These are phyloP conservation scores for Chlorops oryzae DNA, from an alignment of 1,140 invertebrate genomes.

Conservation along the genomic window DNA sequence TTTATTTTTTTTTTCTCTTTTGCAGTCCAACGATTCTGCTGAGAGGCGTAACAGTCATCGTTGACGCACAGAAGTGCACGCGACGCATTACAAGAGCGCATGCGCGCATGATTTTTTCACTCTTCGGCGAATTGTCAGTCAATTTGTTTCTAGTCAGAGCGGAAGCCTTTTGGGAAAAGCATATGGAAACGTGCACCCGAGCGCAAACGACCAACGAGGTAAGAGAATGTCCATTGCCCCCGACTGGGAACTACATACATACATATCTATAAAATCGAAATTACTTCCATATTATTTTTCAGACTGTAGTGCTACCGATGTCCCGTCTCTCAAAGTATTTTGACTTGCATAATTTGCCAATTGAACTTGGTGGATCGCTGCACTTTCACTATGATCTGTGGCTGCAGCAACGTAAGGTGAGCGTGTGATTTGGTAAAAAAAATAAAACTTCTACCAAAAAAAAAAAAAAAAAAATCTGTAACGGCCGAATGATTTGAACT, in stretches of 20 bases:
- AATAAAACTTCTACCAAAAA: not conserved
- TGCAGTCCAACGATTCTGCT: constrained; percentile 33
- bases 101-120: constrained; percentile 52
- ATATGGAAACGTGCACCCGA: constrained; percentile 64
- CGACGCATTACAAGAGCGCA: constrained; percentile 59
- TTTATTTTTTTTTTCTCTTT: constrained; percentile 4
- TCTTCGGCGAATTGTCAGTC: constrained; percentile 51
- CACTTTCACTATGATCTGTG: constrained; percentile 73
- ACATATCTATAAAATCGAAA: too few species aligned
- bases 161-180: constrained; percentile 69
- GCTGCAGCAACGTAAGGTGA: constrained; percentile 77
- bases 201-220: constrained; percentile 61
- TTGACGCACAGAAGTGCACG: constrained; percentile 59
- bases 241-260: not conserved
- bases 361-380: constrained; percentile 71
- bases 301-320: constrained; percentile 60
- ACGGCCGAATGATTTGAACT: too few species aligned
- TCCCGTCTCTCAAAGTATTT: constrained; percentile 65
- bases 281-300: too few species aligned
- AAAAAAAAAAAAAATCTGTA: too few species aligned
- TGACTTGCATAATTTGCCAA: constrained; percentile 66
- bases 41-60: constrained; percentile 56
- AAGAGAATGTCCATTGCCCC: constrained; percentile 14
- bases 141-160: constrained; percentile 59
- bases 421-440: constrained; percentile 21